Evolutionary conservation across 2,113 vertebrate genomes (phyloP), one percentile per base, ranked within the genome.

Genomic region (Corythaeola cristata): DNA sequence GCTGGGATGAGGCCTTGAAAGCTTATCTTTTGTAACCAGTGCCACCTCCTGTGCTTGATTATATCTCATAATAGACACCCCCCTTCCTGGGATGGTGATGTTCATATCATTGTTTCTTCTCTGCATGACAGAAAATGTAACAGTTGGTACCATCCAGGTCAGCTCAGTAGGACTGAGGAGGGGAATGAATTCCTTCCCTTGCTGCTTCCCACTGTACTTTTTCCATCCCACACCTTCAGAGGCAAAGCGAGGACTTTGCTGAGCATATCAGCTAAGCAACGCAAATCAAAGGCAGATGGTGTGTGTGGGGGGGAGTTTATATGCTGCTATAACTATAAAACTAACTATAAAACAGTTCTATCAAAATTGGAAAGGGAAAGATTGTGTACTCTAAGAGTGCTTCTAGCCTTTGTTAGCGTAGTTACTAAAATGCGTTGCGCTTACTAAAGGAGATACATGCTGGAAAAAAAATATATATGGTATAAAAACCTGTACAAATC

Each of bases 241-340:
- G 62, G 72, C 47, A 23, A 32, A 71, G 78, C 68, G 10, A 18
- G 71, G 62, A 4, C 26, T 59, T 39, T 77, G 60, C 76, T 59
- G 26, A 77, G 23, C 2, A 0, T 49, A 5, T 69, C 47, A 17
- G 45, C 72, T 64, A 8, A 80, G 79, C 44, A 10, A 18, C 13
- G 37, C 67, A 94, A 93, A 93, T 74, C 52, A 80, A 85, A 96
- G 86, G 95, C 90, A 90, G 89, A 68, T 86, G 90, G 30, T 28
- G 10, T n/a, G n/a, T n/a, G n/a, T n/a, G n/a, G n/a, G 16, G 17
- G 5, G 13, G 7, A 75, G 50, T 76, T 86, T 86, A 81, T 81
- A 5, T 56, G 64, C 80, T 89, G 80, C 64, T 92, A 7, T 71
- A 95, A 67, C 79, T 69, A 24, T 93, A 88, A 94, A 96, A 80